Percentiles rank a stretch among this genome's conserved stretches.
Conservation (phyloP, 2,113 vertebrate species). For the Heloderma charlesbogerti region DNA sequence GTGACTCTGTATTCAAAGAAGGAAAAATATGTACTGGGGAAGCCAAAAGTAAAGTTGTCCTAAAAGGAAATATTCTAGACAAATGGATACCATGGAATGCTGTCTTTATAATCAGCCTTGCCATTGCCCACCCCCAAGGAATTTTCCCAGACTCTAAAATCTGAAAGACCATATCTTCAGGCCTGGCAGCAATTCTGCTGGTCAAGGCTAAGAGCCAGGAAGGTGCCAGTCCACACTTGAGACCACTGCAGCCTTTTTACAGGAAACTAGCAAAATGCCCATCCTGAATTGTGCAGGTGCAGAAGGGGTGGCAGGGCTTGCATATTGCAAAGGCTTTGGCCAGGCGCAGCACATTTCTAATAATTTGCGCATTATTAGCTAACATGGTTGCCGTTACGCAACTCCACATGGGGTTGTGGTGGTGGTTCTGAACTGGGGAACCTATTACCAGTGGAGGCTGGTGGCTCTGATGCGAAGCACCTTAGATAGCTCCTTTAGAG, state of each 20-base stretch:
- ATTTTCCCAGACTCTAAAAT: slow-evolving; percentile 2
- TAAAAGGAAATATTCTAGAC: slow-evolving; percentile 29
- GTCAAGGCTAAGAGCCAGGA: background rate
- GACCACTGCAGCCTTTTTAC: background rate
- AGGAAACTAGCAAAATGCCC: background rate
- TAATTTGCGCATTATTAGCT: too few relatives aligned
- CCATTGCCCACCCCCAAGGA: background rate
- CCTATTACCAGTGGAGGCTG: too few relatives aligned
- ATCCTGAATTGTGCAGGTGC: background rate
- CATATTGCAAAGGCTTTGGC: background rate
- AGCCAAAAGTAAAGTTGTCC: slow-evolving; percentile 27
- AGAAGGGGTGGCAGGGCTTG: background rate
- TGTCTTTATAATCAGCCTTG: slow-evolving; percentile 16
- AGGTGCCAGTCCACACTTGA: background rate
- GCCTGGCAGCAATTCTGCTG: slow-evolving; percentile 1
- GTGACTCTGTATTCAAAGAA: background rate
- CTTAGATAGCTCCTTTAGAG: too few relatives aligned
- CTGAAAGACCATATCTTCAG: background rate
- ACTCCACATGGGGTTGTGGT: too few relatives aligned
- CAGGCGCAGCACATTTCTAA: background rate
- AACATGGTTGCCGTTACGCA: too few relatives aligned
- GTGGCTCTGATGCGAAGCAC: too few relatives aligned
- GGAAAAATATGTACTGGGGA: background rate
- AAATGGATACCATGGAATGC: background rate
- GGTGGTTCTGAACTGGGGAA: background rate